Percentiles rank a stretch among this genome's conserved stretches.
Conservation (phyloP, 1,140 invertebrate species). For the Calosoma granatense region DNA sequence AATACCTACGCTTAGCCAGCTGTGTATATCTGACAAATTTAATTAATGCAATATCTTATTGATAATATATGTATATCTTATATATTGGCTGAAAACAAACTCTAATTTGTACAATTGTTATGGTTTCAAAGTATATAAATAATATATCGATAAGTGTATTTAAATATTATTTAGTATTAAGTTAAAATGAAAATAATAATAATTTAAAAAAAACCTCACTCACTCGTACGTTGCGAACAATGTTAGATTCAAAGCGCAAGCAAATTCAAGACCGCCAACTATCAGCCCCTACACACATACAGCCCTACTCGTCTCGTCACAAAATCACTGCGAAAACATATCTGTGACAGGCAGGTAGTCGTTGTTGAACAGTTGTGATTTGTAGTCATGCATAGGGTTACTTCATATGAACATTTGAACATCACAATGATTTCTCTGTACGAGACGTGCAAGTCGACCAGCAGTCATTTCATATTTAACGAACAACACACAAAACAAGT, state of each 20-base stretch:
- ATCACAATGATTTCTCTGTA: no score
- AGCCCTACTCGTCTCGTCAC: no score
- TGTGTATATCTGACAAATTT: slow-evolving; percentile 8
- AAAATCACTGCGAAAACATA: not conserved
- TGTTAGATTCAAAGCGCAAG: no score
- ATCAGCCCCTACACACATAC: no score
- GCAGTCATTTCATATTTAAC: no score
- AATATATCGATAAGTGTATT: slow-evolving; percentile 1
- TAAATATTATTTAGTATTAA: slow-evolving; percentile 5
- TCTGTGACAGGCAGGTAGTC: not conserved
- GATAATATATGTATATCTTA: not conserved
- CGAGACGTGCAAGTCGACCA: no score
- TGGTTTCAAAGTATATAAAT: slow-evolving; percentile 6
- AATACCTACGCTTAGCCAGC: slow-evolving; percentile 5
- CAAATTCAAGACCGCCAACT: no score
- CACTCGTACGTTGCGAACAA: no score
- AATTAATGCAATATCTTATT: slow-evolving; percentile 5
- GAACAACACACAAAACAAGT: no score
- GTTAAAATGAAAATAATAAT: not conserved
- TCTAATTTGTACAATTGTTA: slow-evolving; percentile 6
- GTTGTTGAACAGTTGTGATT: no score
- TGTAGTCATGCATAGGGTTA: not conserved
- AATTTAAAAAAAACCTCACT: no score
- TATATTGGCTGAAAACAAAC: slow-evolving; percentile 7
- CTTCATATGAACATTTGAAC: not conserved